Evolutionary conservation across 2,797 vertebrate genomes (phyloP), one percentile per base, ranked within the genome.

Genomic region (Sciurus carolinensis): DNA sequence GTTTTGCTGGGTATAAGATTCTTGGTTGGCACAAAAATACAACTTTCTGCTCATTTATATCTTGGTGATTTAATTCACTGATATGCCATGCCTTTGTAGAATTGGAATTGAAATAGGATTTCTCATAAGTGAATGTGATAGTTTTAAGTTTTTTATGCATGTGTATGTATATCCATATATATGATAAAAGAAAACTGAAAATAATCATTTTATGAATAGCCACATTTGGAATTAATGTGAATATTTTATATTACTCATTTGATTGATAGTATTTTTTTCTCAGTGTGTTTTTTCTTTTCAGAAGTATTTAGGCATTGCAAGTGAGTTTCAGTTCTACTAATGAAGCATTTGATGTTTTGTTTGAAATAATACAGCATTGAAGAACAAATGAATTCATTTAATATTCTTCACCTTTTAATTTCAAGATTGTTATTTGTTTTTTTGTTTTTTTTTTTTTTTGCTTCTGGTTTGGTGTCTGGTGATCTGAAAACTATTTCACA

Each of bases 401-500:
- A 84, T 64, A 24, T 17, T 95, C 36, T 95, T 91, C 79, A 69
- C 80, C 47, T 96, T 93, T 91, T 62, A 69, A 42, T 84, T 94
- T 85, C 33, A 71, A 36, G 79, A 54, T 95, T 79, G n/a, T 91
- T 77, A 42, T 73, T 79, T 39, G 76, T 50, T 91, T 12, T 33
- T 26, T 0, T 69, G 57, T 50, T 91, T 12, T 33, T 50, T 91
- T 12, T 33, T 50, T 91, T 12, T 33, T 26, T 0, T 69, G 57
- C 15, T 39, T 87, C 69, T 82, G 62, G 79, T 73, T 96, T 92
- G 59, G 30, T 94, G 64, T 79, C 26, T 86, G 95, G 92, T 7
- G 0, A 86, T 92, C 96, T 98, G 91, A 88, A 95, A 98, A 90
- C 77, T 84, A 84, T 14, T 44, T 95, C 89, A 93, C 66, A 83